Evolutionary conservation across 1,140 invertebrate species (phyloP), one percentile per base, ranked within the genome.

Genomic region (Drosophila sproati): DNA sequence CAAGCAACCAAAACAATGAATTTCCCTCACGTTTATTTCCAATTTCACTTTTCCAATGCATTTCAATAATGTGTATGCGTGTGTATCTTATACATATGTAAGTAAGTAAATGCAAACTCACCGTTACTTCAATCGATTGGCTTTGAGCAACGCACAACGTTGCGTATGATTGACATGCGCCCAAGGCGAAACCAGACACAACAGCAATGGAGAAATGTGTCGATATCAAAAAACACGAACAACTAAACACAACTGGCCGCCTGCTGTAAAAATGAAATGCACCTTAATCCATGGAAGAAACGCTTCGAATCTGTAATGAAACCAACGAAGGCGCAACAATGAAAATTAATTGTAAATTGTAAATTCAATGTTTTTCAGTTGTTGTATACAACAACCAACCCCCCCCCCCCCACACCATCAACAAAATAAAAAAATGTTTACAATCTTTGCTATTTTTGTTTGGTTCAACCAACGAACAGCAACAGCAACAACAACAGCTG

Each of bases 231-330:
- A 62, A 54, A 73, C 39, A n/a, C 39, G 10, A 43, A 43, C 39
- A 43, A 32, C 64, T 48, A 60, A 39, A 57, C 60, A 60, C 50
- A 66, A 60, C 50, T 73, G 34, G 51, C 57, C 51, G 57, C 59
- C 62, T 59, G 77, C 77, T 66, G 69, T 63, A 77, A 29, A 39
- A 61, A 63, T 75, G 56, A 77, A 85, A 83, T 83, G 56, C 81
- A 73, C 73, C 81, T 78, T 86, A 78, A 71, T 74, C 64, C 73
- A 66, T 52, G 59, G 75, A 86, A 71, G 12, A 85, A 80, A 72
- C 78, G 82, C 63, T 45, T 56, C 72, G 76, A 82, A 86, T 87
- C 70, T 73, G 83, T 78, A 87, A 88, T 82, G 77, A 78, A 73
- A 77, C 54, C 63, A 60, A 67, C 61, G 43, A 77, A 82, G 60